These are phyloP conservation scores for Trissolcus japonicus DNA, from an alignment of 2,888 invertebrate species.

Conservation along the genomic window DNA sequence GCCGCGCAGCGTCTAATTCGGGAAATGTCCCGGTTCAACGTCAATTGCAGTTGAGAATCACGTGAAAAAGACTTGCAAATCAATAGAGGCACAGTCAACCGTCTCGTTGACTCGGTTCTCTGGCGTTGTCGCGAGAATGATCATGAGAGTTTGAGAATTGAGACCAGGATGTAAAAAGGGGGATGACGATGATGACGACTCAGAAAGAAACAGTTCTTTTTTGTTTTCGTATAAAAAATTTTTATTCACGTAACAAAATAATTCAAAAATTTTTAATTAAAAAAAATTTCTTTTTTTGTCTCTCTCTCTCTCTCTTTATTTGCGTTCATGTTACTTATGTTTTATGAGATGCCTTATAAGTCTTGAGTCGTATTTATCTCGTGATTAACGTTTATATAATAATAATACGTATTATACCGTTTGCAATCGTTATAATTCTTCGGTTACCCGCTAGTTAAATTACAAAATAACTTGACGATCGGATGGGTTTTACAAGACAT, in stretches of 20 bases:
- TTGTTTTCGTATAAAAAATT: conserved; percentile 36
- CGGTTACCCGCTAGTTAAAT: conserved; percentile 21
- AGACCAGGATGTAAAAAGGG: neutral
- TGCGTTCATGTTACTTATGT: too few relatives aligned
- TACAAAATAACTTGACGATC: conserved; percentile 9
- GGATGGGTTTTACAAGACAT: conserved; percentile 8
- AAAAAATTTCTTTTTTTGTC: too few relatives aligned
- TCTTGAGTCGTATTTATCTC: too few relatives aligned
- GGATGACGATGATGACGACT: too few relatives aligned
- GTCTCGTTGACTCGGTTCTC: too few relatives aligned
- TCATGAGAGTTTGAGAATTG: neutral
- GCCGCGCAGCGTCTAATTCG: conserved; percentile 51
- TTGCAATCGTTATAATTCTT: conserved; percentile 19
- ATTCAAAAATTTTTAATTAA: conserved; percentile 5
- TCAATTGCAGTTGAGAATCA: conserved; percentile 13
- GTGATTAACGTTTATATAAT: neutral
- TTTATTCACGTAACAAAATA: conserved; percentile 49
- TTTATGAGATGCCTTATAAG: too few relatives aligned
- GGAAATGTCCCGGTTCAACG: conserved; percentile 53
- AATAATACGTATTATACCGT: conserved; percentile 19
- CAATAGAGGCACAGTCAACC: conserved; percentile 1
- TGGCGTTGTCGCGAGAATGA: neutral
- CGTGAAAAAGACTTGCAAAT: conserved; percentile 4
- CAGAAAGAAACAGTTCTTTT: neutral
- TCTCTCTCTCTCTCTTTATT: too few relatives aligned